phyloP scores from a whole-genome alignment of 2,113 vertebrate species.

The Todiramphus chloris region DNA sequence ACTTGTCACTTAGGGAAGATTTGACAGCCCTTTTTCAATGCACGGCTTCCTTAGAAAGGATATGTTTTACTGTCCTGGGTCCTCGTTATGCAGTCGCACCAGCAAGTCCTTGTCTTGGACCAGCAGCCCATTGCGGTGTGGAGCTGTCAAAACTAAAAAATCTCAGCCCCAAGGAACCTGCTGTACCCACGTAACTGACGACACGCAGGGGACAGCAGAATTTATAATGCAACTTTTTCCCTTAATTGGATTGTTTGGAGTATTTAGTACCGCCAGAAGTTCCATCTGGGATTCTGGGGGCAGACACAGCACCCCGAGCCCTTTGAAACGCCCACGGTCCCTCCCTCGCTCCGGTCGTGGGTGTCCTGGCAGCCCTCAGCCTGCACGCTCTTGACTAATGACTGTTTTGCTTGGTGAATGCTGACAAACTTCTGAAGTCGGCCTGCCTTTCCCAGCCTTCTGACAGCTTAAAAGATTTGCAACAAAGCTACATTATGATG shows the following conservation, averaged over 20 bases:
- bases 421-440: slow-evolving; percentile 33
- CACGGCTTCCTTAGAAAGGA: background rate
- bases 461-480: slow-evolving; percentile 58
- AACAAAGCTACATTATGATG: slow-evolving; percentile 58
- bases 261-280: background rate
- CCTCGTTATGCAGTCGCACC: background rate
- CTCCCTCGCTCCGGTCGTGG: background rate
- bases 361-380: background rate
- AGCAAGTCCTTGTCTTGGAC: background rate
- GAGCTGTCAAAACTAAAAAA: background rate
- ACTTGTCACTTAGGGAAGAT: background rate
- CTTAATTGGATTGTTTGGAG: background rate
- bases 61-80: background rate
- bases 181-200: background rate
- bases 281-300: background rate
- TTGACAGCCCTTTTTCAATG: background rate
- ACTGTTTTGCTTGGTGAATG: slow-evolving; percentile 35
- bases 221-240: background rate
- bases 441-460: slow-evolving; percentile 19
- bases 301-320: background rate
- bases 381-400: background rate
- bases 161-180: background rate
- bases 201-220: background rate
- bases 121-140: background rate
- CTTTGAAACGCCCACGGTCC: background rate